phyloP scores from a whole-genome alignment of 2,113 vertebrate genomes.

The Thinocorus orbignyianus region DNA sequence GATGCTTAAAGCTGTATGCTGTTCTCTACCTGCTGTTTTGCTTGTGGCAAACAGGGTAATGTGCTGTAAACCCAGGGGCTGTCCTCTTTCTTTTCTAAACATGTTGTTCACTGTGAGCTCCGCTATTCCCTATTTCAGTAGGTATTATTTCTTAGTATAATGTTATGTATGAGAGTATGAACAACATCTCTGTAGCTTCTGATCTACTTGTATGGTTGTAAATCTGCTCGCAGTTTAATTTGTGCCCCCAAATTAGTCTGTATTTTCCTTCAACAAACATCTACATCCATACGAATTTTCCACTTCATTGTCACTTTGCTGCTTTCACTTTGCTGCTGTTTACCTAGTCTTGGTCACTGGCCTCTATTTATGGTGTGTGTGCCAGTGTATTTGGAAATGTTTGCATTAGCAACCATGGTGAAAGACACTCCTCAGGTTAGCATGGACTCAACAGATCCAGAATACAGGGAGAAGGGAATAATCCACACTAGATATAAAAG shows the following conservation, averaged over 20 bases:
- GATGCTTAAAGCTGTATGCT: not conserved
- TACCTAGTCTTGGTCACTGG: not conserved
- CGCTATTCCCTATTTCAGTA: not conserved
- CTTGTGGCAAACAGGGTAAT: not conserved
- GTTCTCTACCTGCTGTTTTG: not conserved
- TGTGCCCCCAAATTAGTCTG: not conserved
- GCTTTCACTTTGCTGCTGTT: not conserved
- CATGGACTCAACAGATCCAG: not conserved
- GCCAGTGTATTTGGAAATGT: not conserved
- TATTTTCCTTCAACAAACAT: not conserved
- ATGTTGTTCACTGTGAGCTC: not conserved
- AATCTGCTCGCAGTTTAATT: not conserved
- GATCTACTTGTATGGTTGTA: not conserved
- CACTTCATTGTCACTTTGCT: not conserved
- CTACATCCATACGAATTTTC: not conserved
- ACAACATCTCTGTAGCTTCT: not conserved
- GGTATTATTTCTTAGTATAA: not conserved
- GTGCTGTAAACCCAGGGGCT: not conserved
- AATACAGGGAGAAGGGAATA: not conserved
- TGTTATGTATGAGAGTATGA: not conserved
- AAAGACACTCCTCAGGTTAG: not conserved
- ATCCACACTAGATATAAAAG: not conserved
- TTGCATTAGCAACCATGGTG: not conserved
- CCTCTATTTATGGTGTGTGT: not conserved
- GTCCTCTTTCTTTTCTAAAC: not conserved